Percentiles rank a stretch among this genome's conserved stretches.
These are phyloP conservation scores for Seira sanloemensis DNA, from an alignment of 2,888 invertebrate genomes.

Conservation along the genomic window DNA sequence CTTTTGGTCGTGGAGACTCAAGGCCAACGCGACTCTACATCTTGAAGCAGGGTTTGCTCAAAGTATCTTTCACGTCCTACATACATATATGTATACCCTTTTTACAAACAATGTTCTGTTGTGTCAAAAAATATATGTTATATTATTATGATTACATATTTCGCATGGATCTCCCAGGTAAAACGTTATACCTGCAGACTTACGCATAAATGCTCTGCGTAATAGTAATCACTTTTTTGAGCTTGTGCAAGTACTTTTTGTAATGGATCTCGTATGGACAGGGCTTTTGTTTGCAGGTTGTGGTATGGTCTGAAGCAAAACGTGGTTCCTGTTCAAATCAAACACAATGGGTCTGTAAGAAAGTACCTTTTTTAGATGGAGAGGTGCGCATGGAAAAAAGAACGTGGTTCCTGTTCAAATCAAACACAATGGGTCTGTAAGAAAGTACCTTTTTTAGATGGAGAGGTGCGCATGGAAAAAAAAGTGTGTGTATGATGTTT, in stretches of 20 bases:
- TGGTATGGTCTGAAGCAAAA: constrained; percentile 1
- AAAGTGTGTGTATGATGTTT: constrained; percentile 31
- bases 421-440: constrained; percentile 37
- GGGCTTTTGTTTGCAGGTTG: not conserved
- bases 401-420: constrained; percentile 59
- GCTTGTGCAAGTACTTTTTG: not conserved
- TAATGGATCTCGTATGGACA: not conserved
- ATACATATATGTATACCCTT: too few species aligned
- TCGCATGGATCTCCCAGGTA: too few species aligned
- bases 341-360: constrained; percentile 33
- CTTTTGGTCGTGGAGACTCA: constrained; percentile 65
- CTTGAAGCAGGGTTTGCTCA: constrained; percentile 27
- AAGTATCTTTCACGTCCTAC: not conserved
- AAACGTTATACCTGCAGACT: not conserved
- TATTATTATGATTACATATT: not conserved
- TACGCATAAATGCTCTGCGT: too few species aligned
- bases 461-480: constrained; percentile 37
- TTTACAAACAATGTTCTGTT: constrained; percentile 1
- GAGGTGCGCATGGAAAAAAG: constrained; percentile 34
- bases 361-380: constrained; percentile 38
- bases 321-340: constrained; percentile 61
- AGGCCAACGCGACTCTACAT: constrained; percentile 53
- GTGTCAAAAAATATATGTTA: not conserved
- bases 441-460: constrained; percentile 34
- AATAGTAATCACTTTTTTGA: not conserved